Percentiles rank a stretch among this genome's conserved stretches.
Conservation (phyloP, 2,113 vertebrate genomes). For the Ifrita kowaldi region DNA sequence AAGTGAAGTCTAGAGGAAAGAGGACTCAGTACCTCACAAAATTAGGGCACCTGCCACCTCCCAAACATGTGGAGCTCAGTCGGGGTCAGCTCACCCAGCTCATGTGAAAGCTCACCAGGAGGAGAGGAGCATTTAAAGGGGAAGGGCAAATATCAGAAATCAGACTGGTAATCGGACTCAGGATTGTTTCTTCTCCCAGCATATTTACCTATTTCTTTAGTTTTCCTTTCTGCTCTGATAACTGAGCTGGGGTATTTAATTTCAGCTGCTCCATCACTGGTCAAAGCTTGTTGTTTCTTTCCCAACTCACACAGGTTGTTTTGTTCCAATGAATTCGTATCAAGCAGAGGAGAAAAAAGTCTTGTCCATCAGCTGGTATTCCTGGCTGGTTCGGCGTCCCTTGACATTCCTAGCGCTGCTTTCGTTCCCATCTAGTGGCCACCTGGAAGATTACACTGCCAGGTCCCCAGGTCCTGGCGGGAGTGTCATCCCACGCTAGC, state of each 20-base stretch:
- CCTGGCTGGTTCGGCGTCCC: background rate
- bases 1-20: background rate
- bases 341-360: background rate
- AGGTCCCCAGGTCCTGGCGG: accelerated
- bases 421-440: slow-evolving; percentile 18
- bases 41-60: background rate
- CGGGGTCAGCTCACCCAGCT: background rate
- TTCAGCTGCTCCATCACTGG: background rate
- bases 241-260: background rate
- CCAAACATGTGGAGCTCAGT: background rate
- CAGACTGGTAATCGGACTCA: background rate
- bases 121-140: background rate
- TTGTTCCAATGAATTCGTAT: background rate
- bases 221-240: background rate
- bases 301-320: background rate
- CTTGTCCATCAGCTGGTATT: accelerated
- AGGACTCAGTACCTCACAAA: background rate
- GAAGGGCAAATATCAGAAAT: background rate
- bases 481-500: accelerated
- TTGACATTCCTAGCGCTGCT: background rate
- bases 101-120: background rate
- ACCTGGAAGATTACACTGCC: background rate
- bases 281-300: background rate
- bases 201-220: background rate
- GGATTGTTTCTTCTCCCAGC: background rate